These are phyloP conservation scores for Macrobrachium rosenbergii DNA, from an alignment of 1,140 invertebrate species.

Conservation along the genomic window DNA sequence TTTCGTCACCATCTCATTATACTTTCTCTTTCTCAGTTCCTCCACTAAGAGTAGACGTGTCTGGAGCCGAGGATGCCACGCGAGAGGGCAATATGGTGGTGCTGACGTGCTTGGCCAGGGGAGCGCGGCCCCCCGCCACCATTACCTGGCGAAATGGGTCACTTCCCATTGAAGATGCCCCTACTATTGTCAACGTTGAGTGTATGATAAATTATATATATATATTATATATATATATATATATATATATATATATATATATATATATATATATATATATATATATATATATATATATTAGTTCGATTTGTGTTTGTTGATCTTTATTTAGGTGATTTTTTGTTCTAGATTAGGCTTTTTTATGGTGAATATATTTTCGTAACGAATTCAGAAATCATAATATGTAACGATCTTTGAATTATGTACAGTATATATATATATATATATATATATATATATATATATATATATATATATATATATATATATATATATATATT, in stretches of 20 bases:
- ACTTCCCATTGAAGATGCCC: conserved; percentile 45
- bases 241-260: not conserved
- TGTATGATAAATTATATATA: too few species aligned
- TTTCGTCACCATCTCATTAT: not conserved
- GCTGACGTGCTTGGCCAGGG: conserved; percentile 81
- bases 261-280: not conserved
- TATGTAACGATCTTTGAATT: too few species aligned
- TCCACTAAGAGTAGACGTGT: conserved; percentile 81
- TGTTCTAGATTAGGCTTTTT: not conserved
- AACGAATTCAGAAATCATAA: too few species aligned
- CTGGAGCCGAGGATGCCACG: conserved; percentile 80
- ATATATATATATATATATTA: not conserved
- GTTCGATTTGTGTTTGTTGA: not conserved
- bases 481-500: too few species aligned
- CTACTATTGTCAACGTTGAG: conserved; percentile 55
- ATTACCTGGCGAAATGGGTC: conserved; percentile 80
- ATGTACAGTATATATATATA: too few species aligned
- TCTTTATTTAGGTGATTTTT: conserved; percentile 1
- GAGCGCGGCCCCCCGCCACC: conserved; percentile 84
- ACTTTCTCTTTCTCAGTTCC: conserved; percentile 75
- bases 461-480: too few species aligned
- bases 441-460: too few species aligned
- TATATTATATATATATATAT: not conserved
- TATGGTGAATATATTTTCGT: too few species aligned
- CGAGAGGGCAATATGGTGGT: conserved; percentile 83